phyloP scores from a whole-genome alignment of 2,888 invertebrate genomes.

The Agrypnus murinus region DNA sequence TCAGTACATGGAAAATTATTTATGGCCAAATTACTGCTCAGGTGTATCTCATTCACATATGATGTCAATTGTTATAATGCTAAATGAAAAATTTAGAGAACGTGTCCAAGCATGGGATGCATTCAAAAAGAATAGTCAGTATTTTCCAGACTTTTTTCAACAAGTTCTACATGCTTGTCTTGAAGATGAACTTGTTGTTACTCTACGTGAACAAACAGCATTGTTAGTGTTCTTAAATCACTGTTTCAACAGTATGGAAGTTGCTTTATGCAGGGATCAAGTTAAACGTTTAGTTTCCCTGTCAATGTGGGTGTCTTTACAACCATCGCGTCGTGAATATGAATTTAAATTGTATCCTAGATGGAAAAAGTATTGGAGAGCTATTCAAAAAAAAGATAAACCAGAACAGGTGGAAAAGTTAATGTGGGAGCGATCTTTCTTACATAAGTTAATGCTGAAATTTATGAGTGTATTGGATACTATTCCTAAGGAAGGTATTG shows the following conservation, averaged over 20 bases:
- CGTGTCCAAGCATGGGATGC: slow-evolving; percentile 97
- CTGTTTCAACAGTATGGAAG: slow-evolving; percentile 98
- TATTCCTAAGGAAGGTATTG: slow-evolving; percentile 78
- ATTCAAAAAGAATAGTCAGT: slow-evolving; percentile 84
- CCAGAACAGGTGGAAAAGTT: slow-evolving; percentile 80
- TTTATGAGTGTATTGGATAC: slow-evolving; percentile 88
- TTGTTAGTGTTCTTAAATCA: slow-evolving; percentile 95
- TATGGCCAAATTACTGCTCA: slow-evolving; percentile 95
- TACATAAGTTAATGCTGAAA: slow-evolving; percentile 89
- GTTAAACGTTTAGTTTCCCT: slow-evolving; percentile 91
- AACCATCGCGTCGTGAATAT: slow-evolving; percentile 87
- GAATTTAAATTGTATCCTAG: slow-evolving; percentile 91
- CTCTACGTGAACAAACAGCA: slow-evolving; percentile 87
- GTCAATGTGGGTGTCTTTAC: slow-evolving; percentile 94
- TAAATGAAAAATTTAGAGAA: slow-evolving; percentile 99
- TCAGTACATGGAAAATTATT: slow-evolving; percentile 96
- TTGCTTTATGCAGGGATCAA: slow-evolving; percentile 93
- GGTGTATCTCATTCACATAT: slow-evolving; percentile 91
- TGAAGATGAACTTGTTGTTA: slow-evolving; percentile 73
- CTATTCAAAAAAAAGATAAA: slow-evolving; percentile 89
- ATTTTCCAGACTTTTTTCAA: slow-evolving; percentile 88
- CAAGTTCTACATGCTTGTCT: slow-evolving; percentile 86
- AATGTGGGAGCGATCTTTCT: slow-evolving; percentile 90
- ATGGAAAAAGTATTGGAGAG: slow-evolving; percentile 94
- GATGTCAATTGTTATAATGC: slow-evolving; percentile 97